Evolutionary conservation across 2,113 vertebrate genomes (phyloP).

Genomic region (Halichoeres trimaculatus): DNA sequence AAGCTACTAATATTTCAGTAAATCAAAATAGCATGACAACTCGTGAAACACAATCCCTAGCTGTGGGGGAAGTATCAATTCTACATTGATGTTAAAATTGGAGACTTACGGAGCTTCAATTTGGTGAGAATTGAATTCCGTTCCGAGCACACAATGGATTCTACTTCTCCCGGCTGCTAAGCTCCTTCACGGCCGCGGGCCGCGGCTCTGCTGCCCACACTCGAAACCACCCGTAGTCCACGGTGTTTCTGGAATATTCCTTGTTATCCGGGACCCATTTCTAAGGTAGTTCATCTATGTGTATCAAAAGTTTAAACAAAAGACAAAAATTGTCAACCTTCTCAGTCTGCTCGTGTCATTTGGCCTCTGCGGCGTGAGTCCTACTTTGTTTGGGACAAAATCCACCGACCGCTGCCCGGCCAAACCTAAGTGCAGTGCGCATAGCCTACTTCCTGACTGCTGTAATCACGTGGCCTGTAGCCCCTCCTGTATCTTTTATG

Average conservation of each 20-base stretch:
- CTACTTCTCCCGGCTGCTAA: conserved; percentile 61
- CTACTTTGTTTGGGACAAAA: conserved; percentile 69
- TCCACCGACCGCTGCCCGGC: conserved; percentile 48
- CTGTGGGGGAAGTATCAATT: neutral
- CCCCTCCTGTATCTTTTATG: neutral
- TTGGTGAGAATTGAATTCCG: neutral
- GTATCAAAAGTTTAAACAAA: neutral
- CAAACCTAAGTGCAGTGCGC: conserved; percentile 33
- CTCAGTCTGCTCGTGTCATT: conserved; percentile 20
- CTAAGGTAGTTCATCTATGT: neutral
- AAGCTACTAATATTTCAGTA: neutral
- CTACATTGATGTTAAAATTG: neutral
- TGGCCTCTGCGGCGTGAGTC: conserved; percentile 39
- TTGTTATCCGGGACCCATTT: conserved; percentile 80
- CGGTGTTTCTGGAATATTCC: conserved; percentile 73
- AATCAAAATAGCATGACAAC: conserved; percentile 40
- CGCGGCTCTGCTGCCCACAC: conserved; percentile 53
- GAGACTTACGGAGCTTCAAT: conserved; percentile 50
- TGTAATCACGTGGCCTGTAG: conserved; percentile 55
- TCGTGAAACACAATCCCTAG: neutral
- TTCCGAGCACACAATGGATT: conserved; percentile 55
- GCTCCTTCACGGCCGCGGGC: conserved; percentile 69
- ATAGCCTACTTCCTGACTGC: conserved; percentile 64
- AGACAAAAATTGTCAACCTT: neutral
- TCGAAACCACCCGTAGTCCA: conserved; percentile 53